A percentile compares a stretch with the other conserved stretches of the same genome.
Conservation (phyloP, 2,888 invertebrate genomes). For the Drosophila prolongata region DNA sequence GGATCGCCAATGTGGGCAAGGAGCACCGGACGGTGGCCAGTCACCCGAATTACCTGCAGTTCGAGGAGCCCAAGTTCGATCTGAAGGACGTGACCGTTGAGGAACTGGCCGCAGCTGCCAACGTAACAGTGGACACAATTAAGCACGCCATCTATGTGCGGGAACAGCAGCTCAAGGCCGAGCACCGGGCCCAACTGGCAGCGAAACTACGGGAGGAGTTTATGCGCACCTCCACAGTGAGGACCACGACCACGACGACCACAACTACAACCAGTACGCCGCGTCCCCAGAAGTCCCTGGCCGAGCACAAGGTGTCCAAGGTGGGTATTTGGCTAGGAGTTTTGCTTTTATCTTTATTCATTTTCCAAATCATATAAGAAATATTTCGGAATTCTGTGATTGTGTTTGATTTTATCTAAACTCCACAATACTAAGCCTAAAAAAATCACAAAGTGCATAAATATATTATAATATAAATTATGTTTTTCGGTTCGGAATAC, state of each 20-base stretch:
- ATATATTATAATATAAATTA: too few species aligned
- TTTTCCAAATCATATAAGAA: too few species aligned
- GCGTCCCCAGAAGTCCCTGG: constrained; percentile 45
- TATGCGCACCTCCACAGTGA: constrained; percentile 85
- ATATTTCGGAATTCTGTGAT: not conserved
- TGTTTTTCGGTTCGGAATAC: too few species aligned
- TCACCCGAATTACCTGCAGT: constrained; percentile 81
- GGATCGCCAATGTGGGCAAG: constrained; percentile 68
- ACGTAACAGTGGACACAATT: constrained; percentile 91
- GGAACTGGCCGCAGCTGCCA: constrained; percentile 88
- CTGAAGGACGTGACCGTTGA: constrained; percentile 84
- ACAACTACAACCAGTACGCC: constrained; percentile 69
- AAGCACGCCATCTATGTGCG: constrained; percentile 90
- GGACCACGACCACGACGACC: constrained; percentile 84
- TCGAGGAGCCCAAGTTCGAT: constrained; percentile 82
- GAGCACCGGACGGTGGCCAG: constrained; percentile 56
- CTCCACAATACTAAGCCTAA: too few species aligned
- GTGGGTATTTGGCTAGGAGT: constrained; percentile 39
- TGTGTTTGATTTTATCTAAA: too few species aligned
- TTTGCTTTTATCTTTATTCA: too few species aligned
- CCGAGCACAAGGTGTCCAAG: constrained; percentile 80
- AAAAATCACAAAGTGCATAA: too few species aligned
- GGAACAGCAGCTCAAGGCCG: constrained; percentile 89
- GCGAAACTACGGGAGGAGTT: constrained; percentile 80
- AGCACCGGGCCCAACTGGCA: constrained; percentile 84